Evolutionary conservation across 2,888 invertebrate genomes (phyloP).

Genomic region (Phyllotreta striolata): DNA sequence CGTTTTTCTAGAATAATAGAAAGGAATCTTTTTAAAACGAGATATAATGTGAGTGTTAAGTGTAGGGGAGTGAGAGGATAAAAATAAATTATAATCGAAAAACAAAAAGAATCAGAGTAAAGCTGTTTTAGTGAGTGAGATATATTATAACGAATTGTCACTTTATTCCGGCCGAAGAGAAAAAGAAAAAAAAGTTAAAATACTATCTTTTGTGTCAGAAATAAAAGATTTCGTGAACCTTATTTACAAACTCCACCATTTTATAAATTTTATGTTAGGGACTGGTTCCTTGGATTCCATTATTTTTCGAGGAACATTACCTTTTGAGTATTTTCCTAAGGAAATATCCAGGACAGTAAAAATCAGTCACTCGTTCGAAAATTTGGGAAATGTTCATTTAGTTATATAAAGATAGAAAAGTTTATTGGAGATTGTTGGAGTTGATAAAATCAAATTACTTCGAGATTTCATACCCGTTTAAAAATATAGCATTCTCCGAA

Average conservation of each 20-base stretch:
- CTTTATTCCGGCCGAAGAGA: slow-evolving; percentile 40
- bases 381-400: slow-evolving; percentile 30
- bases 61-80: not conserved
- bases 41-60: not conserved
- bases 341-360: slow-evolving; percentile 28
- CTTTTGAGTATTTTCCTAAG: slow-evolving; percentile 31
- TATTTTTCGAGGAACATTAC: slow-evolving; percentile 33
- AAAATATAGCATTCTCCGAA: slow-evolving; percentile 22
- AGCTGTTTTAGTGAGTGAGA: slow-evolving; percentile 28
- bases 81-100: slow-evolving; percentile 35
- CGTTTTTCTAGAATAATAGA: not conserved
- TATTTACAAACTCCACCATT: slow-evolving; percentile 38
- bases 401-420: slow-evolving; percentile 27
- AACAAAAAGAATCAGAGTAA: slow-evolving; percentile 31
- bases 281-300: slow-evolving; percentile 27
- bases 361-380: slow-evolving; percentile 31
- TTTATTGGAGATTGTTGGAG: slow-evolving; percentile 27
- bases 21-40: not conserved
- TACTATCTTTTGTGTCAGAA: slow-evolving; percentile 36
- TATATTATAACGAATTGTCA: slow-evolving; percentile 35
- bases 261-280: slow-evolving; percentile 31
- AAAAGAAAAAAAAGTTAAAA: slow-evolving; percentile 35
- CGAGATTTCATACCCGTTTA: slow-evolving; percentile 25
- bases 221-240: slow-evolving; percentile 33
- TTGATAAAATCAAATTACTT: slow-evolving; percentile 30